A percentile compares a stretch with the other conserved stretches of the same genome.
Evolutionary conservation across 2,113 vertebrate species (phyloP).

Genomic region (Formicarius rufipectus): DNA sequence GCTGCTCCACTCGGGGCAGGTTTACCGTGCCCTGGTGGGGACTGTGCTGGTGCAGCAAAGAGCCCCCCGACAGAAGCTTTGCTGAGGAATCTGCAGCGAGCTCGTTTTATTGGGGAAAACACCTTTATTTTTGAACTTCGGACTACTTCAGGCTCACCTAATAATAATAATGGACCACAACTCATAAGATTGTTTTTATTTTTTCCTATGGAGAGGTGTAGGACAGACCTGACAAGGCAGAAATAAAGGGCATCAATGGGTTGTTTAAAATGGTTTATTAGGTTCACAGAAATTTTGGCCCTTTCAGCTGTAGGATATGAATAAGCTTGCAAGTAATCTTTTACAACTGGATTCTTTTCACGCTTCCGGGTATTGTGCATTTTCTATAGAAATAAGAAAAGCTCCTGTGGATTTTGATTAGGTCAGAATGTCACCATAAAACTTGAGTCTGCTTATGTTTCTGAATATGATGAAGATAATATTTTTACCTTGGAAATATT

Average conservation of each 20-base stretch:
- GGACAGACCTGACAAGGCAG: background rate
- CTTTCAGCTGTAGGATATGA: background rate
- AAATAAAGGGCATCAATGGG: accelerated
- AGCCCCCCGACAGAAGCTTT: accelerated
- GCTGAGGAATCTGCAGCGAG: background rate
- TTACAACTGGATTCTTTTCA: background rate
- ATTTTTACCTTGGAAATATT: background rate
- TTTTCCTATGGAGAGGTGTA: background rate
- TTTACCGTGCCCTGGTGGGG: background rate
- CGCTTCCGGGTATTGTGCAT: background rate
- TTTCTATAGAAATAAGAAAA: background rate
- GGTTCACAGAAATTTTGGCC: background rate
- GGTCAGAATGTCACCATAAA: background rate
- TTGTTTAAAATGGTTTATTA: background rate
- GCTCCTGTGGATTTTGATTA: background rate
- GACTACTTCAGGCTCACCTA: background rate
- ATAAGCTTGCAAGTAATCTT: background rate
- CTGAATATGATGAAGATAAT: background rate
- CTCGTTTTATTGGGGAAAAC: background rate
- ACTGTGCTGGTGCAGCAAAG: accelerated
- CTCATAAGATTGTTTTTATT: background rate
- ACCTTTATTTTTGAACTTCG: background rate
- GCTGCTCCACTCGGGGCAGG: accelerated
- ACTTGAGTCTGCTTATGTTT: background rate
- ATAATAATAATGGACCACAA: background rate